These are phyloP conservation scores for Gymnoscopelus microlampas DNA, from an alignment of 2,797 vertebrate species.

Conservation along the genomic window DNA sequence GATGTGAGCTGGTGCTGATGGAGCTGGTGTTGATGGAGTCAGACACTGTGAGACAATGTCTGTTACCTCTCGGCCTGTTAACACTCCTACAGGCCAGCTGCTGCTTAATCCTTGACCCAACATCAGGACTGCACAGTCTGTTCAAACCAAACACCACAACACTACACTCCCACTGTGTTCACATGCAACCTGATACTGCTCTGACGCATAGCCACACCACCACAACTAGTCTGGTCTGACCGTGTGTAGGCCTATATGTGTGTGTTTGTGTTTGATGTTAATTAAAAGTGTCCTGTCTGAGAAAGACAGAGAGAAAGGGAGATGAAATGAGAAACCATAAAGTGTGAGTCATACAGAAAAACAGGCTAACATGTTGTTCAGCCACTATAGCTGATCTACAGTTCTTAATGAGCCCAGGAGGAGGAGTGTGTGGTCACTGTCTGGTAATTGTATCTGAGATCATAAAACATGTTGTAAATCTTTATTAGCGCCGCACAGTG, in stretches of 20 bases:
- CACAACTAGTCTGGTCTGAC: no score
- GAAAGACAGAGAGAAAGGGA: no score
- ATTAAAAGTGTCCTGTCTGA: constrained; percentile 15
- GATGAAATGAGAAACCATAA: no score
- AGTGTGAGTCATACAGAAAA: no score
- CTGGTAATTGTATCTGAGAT: constrained; percentile 58
- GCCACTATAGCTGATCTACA: constrained; percentile 13
- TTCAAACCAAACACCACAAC: constrained; percentile 19
- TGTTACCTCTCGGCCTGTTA: constrained; percentile 14
- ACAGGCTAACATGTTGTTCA: no score
- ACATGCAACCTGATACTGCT: constrained; percentile 19
- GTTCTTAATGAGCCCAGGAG: constrained; percentile 40
- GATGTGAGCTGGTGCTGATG: neutral
- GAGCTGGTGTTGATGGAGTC: neutral
- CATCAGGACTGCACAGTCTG: no score
- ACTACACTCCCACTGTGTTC: constrained; percentile 46
- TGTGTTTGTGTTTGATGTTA: constrained; percentile 14
- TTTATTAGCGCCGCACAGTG: constrained; percentile 55
- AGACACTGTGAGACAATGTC: constrained; percentile 11
- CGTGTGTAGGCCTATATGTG: constrained; percentile 18
- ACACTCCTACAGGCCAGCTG: constrained; percentile 10
- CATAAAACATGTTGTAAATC: constrained; percentile 55
- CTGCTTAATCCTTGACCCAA: no score
- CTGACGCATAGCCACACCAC: no score
- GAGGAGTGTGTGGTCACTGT: constrained; percentile 41